phyloP scores from a whole-genome alignment of 1,140 invertebrate species.

The Bombus breviceps region DNA sequence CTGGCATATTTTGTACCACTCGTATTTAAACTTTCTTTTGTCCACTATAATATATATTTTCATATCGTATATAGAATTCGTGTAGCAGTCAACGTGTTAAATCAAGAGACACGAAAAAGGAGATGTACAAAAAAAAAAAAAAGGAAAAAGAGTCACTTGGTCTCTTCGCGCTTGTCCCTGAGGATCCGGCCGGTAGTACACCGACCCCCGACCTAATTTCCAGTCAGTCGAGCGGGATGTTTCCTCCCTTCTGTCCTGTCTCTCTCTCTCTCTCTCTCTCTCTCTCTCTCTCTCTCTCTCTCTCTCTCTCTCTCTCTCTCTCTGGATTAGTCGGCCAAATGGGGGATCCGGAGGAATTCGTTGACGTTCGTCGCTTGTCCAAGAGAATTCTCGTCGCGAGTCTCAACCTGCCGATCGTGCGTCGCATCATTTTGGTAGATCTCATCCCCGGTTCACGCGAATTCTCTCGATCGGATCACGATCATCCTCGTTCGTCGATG shows the following conservation, averaged over 20 bases:
- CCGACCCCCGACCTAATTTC: constrained; percentile 68
- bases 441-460: background rate
- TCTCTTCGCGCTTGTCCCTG: constrained; percentile 21
- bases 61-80: too few relatives aligned
- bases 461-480: constrained; percentile 16
- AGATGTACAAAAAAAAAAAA: background rate
- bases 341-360: constrained; percentile 34
- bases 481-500: background rate
- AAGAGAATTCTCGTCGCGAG: constrained; percentile 9
- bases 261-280: background rate
- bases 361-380: constrained; percentile 2
- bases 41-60: too few relatives aligned
- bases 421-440: constrained; percentile 33
- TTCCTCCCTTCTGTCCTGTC: background rate
- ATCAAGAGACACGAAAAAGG: background rate
- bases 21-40: too few relatives aligned
- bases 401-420: constrained; percentile 39
- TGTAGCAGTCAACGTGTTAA: background rate
- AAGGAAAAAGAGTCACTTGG: background rate
- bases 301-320: background rate
- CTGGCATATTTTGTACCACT: too few relatives aligned
- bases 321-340: constrained; percentile 48
- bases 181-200: constrained; percentile 55
- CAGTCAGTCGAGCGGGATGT: constrained; percentile 43
- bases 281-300: background rate